Evolutionary conservation across 2,888 invertebrate genomes (phyloP).

Genomic region (Catocala fraxini): DNA sequence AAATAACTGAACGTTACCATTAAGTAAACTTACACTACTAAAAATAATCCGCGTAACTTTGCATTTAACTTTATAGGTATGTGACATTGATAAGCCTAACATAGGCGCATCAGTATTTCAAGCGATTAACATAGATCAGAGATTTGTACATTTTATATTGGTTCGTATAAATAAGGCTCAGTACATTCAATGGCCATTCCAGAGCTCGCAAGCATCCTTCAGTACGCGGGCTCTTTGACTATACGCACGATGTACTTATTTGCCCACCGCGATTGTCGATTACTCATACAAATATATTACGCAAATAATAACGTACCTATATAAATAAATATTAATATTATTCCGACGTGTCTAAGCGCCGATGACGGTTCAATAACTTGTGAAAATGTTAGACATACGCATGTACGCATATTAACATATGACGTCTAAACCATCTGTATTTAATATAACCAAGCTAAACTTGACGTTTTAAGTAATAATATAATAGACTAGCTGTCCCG

Average conservation of each 20-base stretch:
- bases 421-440: no score
- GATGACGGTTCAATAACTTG: slow-evolving; percentile 14
- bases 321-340: slow-evolving; percentile 6
- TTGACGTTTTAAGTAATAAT: no score
- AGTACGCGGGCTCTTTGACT: slow-evolving; percentile 44
- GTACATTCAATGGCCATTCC: slow-evolving; percentile 5
- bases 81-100: neutral
- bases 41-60: no score
- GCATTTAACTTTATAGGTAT: slow-evolving; percentile 3
- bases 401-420: neutral
- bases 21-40: no score
- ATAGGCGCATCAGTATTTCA: neutral
- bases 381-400: neutral
- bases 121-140: slow-evolving; percentile 13
- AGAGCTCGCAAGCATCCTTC: slow-evolving; percentile 11
- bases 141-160: slow-evolving; percentile 6
- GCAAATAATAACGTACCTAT: slow-evolving; percentile 6
- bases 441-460: no score
- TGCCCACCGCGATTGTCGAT: slow-evolving; percentile 59
- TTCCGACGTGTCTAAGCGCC: slow-evolving; percentile 1
- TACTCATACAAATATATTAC: slow-evolving; percentile 55
- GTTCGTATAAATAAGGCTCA: slow-evolving; percentile 12
- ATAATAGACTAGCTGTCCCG: no score
- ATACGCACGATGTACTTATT: slow-evolving; percentile 54
- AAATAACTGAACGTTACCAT: no score